These are phyloP conservation scores for Colistium nudipinnis DNA, from an alignment of 2,113 vertebrate genomes.

Conservation along the genomic window DNA sequence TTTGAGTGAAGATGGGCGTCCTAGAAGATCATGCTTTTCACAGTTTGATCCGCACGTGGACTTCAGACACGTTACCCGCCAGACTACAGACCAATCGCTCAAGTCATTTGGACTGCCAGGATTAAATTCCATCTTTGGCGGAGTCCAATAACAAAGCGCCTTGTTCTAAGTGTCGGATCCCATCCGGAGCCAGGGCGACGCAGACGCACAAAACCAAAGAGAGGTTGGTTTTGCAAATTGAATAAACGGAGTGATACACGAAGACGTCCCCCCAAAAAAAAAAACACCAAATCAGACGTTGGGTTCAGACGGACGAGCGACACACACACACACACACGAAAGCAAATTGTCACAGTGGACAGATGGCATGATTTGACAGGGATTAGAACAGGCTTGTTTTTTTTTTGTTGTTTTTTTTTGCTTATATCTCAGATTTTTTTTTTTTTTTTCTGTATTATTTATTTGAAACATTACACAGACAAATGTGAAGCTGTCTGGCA, in stretches of 20 bases:
- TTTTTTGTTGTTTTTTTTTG: constrained; percentile 42
- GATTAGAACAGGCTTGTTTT: constrained; percentile 54
- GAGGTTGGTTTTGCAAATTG: too few relatives aligned
- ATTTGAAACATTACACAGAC: constrained; percentile 58
- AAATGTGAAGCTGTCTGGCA: constrained; percentile 51
- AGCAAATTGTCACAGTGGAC: constrained; percentile 43
- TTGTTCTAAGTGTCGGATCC: constrained; percentile 11
- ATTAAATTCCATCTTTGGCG: constrained; percentile 27
- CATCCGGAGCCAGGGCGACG: background rate
- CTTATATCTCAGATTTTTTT: too few relatives aligned
- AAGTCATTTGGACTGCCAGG: constrained; percentile 17
- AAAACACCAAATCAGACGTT: background rate
- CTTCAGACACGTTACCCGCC: constrained; percentile 5
- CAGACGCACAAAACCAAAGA: background rate
- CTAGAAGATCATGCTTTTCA: too few relatives aligned
- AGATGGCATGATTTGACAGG: constrained; percentile 66
- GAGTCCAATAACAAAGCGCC: background rate
- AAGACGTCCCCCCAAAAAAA: constrained; percentile 13
- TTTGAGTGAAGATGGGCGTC: too few relatives aligned
- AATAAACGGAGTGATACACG: too few relatives aligned
- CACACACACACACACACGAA: constrained; percentile 35
- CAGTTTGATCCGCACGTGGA: too few relatives aligned
- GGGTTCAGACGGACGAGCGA: constrained; percentile 42
- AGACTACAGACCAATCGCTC: constrained; percentile 33
- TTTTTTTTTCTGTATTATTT: constrained; percentile 54